These are phyloP conservation scores for Acrobasis suavella DNA, from an alignment of 2,888 invertebrate species.

Conservation along the genomic window DNA sequence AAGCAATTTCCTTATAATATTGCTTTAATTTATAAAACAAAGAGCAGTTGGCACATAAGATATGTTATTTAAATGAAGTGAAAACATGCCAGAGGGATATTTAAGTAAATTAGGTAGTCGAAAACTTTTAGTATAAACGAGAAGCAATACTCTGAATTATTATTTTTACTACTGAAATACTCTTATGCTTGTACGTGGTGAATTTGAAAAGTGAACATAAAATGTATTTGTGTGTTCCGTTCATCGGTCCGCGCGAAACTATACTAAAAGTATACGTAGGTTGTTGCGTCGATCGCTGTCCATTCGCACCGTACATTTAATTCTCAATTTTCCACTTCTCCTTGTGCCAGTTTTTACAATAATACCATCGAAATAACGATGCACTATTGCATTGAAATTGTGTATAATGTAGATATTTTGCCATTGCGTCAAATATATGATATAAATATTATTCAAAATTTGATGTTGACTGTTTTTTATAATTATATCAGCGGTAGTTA, in stretches of 20 bases:
- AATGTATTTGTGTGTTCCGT: constrained; percentile 17
- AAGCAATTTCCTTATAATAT: constrained; percentile 41
- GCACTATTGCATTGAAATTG: constrained; percentile 57
- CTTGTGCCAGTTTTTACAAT: constrained; percentile 51
- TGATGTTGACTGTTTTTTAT: constrained; percentile 83
- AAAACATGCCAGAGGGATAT: constrained; percentile 77
- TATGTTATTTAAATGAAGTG: constrained; percentile 43
- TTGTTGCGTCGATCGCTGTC: not conserved
- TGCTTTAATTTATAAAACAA: constrained; percentile 40
- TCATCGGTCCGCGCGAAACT: constrained; percentile 5
- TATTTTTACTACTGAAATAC: constrained; percentile 76
- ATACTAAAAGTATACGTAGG: not conserved
- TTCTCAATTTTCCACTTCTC: constrained; percentile 49
- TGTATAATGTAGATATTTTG: constrained; percentile 80
- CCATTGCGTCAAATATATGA: constrained; percentile 77
- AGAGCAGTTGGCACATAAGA: constrained; percentile 39
- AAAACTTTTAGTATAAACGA: constrained; percentile 80
- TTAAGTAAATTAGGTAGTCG: constrained; percentile 73
- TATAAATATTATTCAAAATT: constrained; percentile 78
- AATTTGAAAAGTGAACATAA: constrained; percentile 49
- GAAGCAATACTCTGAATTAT: constrained; percentile 80
- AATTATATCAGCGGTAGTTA: constrained; percentile 82
- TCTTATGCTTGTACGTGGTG: constrained; percentile 57
- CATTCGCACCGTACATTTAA: not conserved
- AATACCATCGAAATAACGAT: constrained; percentile 58